These are phyloP conservation scores for Falco concolor DNA, from an alignment of 2,797 vertebrate genomes.

Conservation along the genomic window DNA sequence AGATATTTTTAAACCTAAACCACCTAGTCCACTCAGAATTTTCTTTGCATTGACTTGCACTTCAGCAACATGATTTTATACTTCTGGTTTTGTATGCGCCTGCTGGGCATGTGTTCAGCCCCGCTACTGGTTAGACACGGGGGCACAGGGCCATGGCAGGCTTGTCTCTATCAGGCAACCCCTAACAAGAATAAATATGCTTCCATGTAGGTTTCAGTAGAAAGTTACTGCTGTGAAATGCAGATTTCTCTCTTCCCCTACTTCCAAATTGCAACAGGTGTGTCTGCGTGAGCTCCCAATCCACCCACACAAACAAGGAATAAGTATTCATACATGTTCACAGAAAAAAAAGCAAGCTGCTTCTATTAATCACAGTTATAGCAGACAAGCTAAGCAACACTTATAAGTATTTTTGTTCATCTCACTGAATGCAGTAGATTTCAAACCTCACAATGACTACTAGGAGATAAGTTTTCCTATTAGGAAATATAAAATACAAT, in stretches of 20 bases:
- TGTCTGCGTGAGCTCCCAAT: background rate
- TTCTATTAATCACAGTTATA: background rate
- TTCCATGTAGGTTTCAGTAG: background rate
- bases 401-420: background rate
- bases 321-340: background rate
- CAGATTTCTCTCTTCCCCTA: background rate
- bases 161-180: background rate
- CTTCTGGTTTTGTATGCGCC: background rate
- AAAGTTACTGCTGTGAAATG: background rate
- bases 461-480: background rate
- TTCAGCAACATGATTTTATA: background rate
- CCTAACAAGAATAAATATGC: background rate
- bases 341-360: background rate
- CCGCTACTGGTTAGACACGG: fast-evolving
- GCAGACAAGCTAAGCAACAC: background rate
- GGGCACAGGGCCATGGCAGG: background rate
- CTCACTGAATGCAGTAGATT: background rate
- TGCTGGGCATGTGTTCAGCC: background rate
- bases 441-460: background rate
- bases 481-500: background rate
- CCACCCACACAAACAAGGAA: background rate
- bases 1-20: background rate
- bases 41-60: background rate
- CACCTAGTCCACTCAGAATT: background rate
- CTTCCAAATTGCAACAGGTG: background rate